phyloP scores from a whole-genome alignment of 2,113 vertebrate species.

The Potamarius usumacintae region DNA sequence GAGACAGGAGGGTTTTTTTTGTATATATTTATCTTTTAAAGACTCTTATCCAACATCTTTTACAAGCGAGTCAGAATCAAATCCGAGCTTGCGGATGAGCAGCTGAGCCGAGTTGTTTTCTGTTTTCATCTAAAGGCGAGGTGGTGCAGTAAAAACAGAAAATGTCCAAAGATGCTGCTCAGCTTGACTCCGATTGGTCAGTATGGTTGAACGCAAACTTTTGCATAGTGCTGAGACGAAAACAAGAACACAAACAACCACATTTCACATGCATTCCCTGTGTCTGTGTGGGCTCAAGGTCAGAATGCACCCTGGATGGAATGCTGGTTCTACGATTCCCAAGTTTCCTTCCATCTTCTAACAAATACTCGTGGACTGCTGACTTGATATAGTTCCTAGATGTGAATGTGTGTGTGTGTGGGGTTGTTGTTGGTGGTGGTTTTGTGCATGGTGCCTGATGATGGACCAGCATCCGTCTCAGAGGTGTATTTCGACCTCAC shows the following conservation, averaged over 20 bases:
- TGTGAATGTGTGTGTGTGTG: not conserved
- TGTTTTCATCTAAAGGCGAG: not conserved
- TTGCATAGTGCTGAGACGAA: not conserved
- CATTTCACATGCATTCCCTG: not conserved
- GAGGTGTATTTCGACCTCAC: not conserved
- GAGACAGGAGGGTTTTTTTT: not conserved
- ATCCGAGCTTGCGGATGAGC: not conserved
- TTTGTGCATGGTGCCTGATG: not conserved
- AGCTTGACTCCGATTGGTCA: not conserved
- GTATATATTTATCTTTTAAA: not conserved
- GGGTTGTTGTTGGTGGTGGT: too few relatives aligned
- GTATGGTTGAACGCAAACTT: constrained; percentile 1
- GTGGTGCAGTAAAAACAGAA: not conserved
- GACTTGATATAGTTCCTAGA: not conserved
- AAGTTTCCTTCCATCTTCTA: not conserved
- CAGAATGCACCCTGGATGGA: not conserved
- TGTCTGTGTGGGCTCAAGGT: not conserved
- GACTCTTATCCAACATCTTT: not conserved
- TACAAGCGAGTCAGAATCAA: not conserved
- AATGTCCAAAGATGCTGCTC: not conserved
- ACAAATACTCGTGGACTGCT: not conserved
- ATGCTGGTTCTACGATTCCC: not conserved
- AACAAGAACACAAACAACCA: constrained; percentile 12
- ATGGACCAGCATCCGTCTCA: not conserved
- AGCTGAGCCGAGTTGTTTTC: not conserved